These are phyloP conservation scores for Archegozetes longisetosus DNA, from an alignment of 1,140 invertebrate species.

Conservation along the genomic window DNA sequence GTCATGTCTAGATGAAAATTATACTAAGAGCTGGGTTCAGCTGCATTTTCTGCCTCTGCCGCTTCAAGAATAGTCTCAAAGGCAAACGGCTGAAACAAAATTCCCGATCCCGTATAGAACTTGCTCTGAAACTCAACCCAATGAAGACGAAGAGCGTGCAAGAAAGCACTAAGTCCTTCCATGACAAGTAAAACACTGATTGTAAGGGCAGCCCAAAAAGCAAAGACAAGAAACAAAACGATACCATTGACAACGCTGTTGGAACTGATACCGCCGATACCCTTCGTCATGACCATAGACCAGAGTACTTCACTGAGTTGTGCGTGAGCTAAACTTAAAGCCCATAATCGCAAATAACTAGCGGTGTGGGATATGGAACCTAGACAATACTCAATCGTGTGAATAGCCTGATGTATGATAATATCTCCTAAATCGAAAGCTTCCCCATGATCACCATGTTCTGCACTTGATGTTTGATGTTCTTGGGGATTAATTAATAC, in stretches of 20 bases:
- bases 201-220: conserved; percentile 65
- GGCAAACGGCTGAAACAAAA: conserved; percentile 30
- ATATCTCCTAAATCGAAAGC: conserved; percentile 72
- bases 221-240: conserved; percentile 57
- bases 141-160: conserved; percentile 90
- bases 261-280: not conserved
- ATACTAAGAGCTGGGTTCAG: no score
- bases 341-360: conserved; percentile 88
- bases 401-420: conserved; percentile 80
- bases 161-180: conserved; percentile 93
- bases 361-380: conserved; percentile 90
- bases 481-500: not conserved
- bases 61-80: conserved; percentile 1
- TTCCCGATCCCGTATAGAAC: conserved; percentile 32
- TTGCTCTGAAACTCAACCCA: conserved; percentile 60
- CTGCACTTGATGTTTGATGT: conserved; percentile 30
- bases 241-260: conserved; percentile 31
- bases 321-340: conserved; percentile 78
- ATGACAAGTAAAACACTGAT: conserved; percentile 75
- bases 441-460: conserved; percentile 39
- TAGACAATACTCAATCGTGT: conserved; percentile 90
- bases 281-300: conserved; percentile 21
- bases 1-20: no score
- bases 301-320: conserved; percentile 79
- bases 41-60: not conserved